Evolutionary conservation across 1,140 invertebrate genomes (phyloP).

Genomic region (Ceratosolen fusciceps): DNA sequence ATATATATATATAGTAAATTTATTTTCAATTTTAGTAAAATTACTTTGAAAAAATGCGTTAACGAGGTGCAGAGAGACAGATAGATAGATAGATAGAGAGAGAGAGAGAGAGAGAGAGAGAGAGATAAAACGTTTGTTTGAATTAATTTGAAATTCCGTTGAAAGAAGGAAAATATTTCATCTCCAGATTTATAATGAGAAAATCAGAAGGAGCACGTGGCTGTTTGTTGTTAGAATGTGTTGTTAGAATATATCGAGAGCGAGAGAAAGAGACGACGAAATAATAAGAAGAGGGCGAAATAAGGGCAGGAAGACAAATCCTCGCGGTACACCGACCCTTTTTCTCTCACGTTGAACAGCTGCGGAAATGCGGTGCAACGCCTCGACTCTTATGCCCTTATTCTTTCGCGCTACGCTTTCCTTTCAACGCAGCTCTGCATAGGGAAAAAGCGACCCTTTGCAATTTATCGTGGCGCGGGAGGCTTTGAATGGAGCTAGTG

Average conservation of each 20-base stretch:
- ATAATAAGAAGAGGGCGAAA: background rate
- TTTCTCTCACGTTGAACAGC: slow-evolving; percentile 13
- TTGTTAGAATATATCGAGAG: no score
- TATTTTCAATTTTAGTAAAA: no score
- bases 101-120: slow-evolving; percentile 16
- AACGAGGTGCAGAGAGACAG: no score
- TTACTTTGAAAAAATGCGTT: no score
- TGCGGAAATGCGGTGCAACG: background rate
- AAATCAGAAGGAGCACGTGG: no score
- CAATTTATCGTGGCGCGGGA: background rate
- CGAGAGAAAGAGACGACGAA: no score
- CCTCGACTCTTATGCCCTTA: background rate
- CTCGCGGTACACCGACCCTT: background rate
- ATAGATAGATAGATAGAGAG: no score
- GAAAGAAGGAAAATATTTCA: no score
- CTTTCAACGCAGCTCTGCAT: background rate
- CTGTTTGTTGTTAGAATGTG: background rate
- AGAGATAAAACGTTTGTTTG: no score
- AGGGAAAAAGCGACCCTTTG: background rate
- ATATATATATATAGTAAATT: no score
- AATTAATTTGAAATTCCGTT: no score
- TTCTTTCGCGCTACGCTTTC: background rate
- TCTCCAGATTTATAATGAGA: no score
- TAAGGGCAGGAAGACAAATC: slow-evolving; percentile 19
- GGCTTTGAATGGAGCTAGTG: background rate